Evolutionary conservation across 2,888 invertebrate species (phyloP).

Genomic region (Icerya purchasi): DNA sequence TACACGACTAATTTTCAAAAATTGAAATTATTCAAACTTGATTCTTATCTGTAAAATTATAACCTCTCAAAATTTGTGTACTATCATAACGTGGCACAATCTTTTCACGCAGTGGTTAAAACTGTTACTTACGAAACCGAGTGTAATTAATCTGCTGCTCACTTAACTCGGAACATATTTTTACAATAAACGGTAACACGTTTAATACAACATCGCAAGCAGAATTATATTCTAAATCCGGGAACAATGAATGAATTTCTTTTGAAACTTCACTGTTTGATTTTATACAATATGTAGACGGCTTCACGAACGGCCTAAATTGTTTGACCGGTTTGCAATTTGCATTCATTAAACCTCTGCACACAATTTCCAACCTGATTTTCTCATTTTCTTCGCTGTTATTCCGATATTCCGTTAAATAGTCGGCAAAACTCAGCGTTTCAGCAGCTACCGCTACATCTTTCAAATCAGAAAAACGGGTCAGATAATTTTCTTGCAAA

Average conservation of each 20-base stretch:
- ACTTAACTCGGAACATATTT: too few species aligned
- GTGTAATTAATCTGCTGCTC: too few species aligned
- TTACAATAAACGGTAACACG: background rate
- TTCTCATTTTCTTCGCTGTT: conserved; percentile 2
- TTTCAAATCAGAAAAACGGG: conserved; percentile 22
- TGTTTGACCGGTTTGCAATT: conserved; percentile 34
- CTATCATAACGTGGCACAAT: too few species aligned
- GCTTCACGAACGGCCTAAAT: conserved; percentile 12
- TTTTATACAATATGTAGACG: background rate
- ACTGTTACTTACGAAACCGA: too few species aligned
- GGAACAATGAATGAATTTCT: background rate
- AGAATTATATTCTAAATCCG: background rate
- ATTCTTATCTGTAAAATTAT: too few species aligned
- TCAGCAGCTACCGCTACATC: conserved; percentile 38
- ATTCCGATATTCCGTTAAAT: conserved; percentile 25
- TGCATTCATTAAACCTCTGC: conserved; percentile 47
- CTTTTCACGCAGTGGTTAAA: too few species aligned
- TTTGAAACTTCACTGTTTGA: background rate
- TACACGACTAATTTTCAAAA: too few species aligned
- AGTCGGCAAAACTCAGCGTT: conserved; percentile 46
- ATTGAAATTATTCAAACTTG: too few species aligned
- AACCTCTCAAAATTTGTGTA: too few species aligned
- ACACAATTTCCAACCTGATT: conserved; percentile 24
- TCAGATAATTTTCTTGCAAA: conserved; percentile 48
- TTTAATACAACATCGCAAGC: background rate